Conservation (phyloP, 2,797 vertebrate genomes). For the Merluccius polli region DNA sequence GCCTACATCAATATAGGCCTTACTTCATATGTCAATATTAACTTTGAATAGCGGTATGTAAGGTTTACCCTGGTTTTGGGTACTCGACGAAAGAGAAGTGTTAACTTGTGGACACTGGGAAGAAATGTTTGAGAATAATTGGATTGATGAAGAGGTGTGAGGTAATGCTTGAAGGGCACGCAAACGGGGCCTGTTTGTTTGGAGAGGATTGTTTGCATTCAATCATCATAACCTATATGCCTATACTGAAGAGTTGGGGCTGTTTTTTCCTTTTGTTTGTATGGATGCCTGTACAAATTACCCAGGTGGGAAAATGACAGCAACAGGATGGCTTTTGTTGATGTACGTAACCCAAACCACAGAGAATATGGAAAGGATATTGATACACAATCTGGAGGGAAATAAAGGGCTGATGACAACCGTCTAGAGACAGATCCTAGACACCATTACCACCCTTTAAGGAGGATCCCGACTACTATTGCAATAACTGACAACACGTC, state of each 20-base stretch:
- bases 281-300: conserved; percentile 25
- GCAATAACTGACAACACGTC: neutral
- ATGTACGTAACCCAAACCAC: conserved; percentile 47
- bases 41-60: neutral
- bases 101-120: no score
- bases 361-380: conserved; percentile 31
- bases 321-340: conserved; percentile 48
- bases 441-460: neutral
- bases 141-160: neutral
- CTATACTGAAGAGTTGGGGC: neutral
- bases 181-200: neutral
- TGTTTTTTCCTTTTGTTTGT: conserved; percentile 26
- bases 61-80: neutral
- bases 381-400: neutral
- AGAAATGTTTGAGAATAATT: neutral
- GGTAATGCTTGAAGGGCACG: no score
- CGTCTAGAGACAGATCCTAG: no score
- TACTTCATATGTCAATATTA: neutral
- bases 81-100: no score
- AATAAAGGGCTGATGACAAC: no score
- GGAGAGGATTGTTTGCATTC: neutral
- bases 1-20: no score
- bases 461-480: no score
- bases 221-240: neutral
- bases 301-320: conserved; percentile 36